A percentile compares a stretch with the other conserved stretches of the same genome.
phyloP scores from a whole-genome alignment of 2,113 vertebrate species.

The Eulacestoma nigropectus region DNA sequence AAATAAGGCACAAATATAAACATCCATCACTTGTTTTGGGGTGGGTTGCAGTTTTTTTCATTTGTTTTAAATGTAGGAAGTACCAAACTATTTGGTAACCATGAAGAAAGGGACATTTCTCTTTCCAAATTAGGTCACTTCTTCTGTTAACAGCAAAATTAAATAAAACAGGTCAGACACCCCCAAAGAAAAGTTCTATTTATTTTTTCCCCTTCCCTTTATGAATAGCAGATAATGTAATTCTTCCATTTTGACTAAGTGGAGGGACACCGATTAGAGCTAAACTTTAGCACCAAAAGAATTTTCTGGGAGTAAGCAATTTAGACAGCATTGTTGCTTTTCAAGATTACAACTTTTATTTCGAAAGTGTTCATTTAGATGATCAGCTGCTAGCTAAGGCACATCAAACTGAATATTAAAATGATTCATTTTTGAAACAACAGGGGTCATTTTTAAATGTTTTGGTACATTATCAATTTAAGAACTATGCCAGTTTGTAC shows the following conservation, averaged over 20 bases:
- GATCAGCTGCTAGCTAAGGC: background rate
- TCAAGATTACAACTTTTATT: background rate
- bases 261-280: background rate
- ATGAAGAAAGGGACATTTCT: background rate
- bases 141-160: background rate
- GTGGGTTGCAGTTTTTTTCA: accelerated
- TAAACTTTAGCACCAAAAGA: background rate
- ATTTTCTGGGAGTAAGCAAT: background rate
- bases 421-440: background rate
- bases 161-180: background rate
- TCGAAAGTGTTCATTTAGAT: background rate
- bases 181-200: background rate
- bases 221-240: background rate
- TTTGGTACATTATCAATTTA: background rate
- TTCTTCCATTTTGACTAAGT: background rate
- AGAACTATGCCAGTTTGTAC: background rate
- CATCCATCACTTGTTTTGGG: background rate
- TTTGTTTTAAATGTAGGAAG: background rate
- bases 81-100: background rate
- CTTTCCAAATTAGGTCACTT: background rate
- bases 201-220: background rate
- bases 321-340: background rate
- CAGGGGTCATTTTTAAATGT: background rate
- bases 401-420: background rate
- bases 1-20: background rate